phyloP scores from a whole-genome alignment of 2,797 vertebrate genomes.

The Lagothrix lagotricha region DNA sequence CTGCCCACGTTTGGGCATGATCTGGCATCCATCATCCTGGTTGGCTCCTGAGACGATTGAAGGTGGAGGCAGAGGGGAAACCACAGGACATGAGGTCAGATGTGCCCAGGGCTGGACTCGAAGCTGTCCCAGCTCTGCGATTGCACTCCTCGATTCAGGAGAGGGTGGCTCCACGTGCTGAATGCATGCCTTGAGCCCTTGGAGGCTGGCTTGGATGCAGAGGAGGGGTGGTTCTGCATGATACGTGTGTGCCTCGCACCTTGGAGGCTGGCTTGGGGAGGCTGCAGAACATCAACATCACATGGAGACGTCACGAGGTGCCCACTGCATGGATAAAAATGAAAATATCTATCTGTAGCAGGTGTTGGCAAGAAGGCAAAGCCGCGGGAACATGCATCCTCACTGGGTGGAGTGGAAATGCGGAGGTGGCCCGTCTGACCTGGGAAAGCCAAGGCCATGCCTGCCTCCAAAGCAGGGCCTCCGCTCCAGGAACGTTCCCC shows the following conservation, averaged over 20 bases:
- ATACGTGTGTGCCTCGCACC: background rate
- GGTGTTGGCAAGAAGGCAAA: background rate
- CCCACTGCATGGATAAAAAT: accelerated
- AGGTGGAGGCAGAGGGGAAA: background rate
- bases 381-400: accelerated
- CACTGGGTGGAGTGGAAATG: accelerated
- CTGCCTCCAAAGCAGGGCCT: accelerated
- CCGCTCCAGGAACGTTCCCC: accelerated
- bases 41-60: accelerated
- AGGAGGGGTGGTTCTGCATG: accelerated
- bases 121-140: accelerated
- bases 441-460: accelerated
- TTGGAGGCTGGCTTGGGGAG: accelerated
- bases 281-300: accelerated
- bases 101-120: accelerated
- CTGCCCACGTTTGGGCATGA: accelerated
- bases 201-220: too few relatives aligned
- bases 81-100: accelerated
- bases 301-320: accelerated
- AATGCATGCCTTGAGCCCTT: too few relatives aligned
- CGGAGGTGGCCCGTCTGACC: accelerated
- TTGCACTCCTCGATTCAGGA: accelerated
- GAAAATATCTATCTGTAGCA: accelerated
- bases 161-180: accelerated
- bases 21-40: accelerated